These are phyloP conservation scores for Acipenser oxyrinchus DNA, from an alignment of 2,797 vertebrate species.

Conservation along the genomic window DNA sequence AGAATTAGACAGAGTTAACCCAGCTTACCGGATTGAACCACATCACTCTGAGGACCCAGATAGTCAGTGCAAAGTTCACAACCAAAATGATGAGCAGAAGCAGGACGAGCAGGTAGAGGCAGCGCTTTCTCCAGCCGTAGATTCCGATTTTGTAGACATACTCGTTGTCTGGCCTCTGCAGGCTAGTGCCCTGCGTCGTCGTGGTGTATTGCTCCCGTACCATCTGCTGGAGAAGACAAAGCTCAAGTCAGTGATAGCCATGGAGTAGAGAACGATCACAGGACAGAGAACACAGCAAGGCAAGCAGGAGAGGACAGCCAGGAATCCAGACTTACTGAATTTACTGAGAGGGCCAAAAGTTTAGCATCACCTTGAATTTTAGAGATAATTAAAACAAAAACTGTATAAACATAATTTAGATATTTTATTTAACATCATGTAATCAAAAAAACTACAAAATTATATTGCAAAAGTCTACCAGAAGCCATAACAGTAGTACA, in stretches of 20 bases:
- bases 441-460: too few relatives aligned
- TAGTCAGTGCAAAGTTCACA: constrained; percentile 84
- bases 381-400: too few relatives aligned
- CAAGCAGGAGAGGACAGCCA: too few relatives aligned
- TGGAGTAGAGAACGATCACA: neutral
- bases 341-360: too few relatives aligned
- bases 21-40: constrained; percentile 85
- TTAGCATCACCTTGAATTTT: too few relatives aligned
- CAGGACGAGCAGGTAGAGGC: constrained; percentile 87
- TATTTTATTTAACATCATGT: too few relatives aligned
- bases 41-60: constrained; percentile 94
- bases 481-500: too few relatives aligned
- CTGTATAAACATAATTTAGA: too few relatives aligned
- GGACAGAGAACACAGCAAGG: neutral
- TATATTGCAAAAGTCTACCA: too few relatives aligned
- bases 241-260: constrained; percentile 18
- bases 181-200: constrained; percentile 63
- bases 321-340: too few relatives aligned
- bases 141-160: constrained; percentile 83
- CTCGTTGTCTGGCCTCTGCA: constrained; percentile 60
- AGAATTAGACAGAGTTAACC: neutral
- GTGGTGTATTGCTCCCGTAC: constrained; percentile 81
- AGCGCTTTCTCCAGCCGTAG: constrained; percentile 94
- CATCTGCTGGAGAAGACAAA: constrained; percentile 64
- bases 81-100: constrained; percentile 80